Base-by-base conservation (phyloP, 2,888 invertebrate species). In the Prionchulus punctatus region DNA sequence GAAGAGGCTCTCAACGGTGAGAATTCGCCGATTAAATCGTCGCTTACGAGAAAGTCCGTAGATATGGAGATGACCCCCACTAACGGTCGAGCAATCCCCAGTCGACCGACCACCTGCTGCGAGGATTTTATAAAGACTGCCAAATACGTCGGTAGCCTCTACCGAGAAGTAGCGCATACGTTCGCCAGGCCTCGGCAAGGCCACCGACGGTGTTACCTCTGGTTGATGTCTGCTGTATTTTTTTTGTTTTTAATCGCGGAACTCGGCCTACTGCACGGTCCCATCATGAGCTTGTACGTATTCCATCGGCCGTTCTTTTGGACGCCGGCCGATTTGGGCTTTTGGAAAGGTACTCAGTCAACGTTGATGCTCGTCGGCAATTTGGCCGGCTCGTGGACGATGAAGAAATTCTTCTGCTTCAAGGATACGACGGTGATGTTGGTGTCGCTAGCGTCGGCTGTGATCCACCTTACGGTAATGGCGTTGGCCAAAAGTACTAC, bases 181-280 rank as follows among this genome's bases (percentile, higher is more conserved):
- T 30, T 49, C 28, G 30, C 21, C 23, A 49, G 30, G 23, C 50
- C 28, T 28, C 26, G 50, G 27, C 3, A 26, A 7, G 28, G 30
- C 12, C 50, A 23, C 12, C 50, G 50, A 7, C 26, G 50, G 4
- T 28, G 27, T 30, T 21, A 28, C 30, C 28, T 49, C 12, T 49
- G 27, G 27, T 3, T 49, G 23, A 4, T 4, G 12, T 28, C 28
- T 7, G 12, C 12, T 15, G 30, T 49, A 26, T 49, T 49, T 21
- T 49, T 49, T 30, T 26, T 26, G 3, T 49, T 49, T 21, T 15
- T 49, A 7, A 30, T 49, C 28, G 12, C 50, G 28, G 50, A 49
- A 49, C 15, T 49, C 7, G 50, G 50, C 12, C 30, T 49, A 21
- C 12, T 28, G 50, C 50, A 49, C 27, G 50, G 50, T 3, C 50